These are phyloP conservation scores for Dysdera silvatica DNA, from an alignment of 1,140 invertebrate species.

Conservation along the genomic window DNA sequence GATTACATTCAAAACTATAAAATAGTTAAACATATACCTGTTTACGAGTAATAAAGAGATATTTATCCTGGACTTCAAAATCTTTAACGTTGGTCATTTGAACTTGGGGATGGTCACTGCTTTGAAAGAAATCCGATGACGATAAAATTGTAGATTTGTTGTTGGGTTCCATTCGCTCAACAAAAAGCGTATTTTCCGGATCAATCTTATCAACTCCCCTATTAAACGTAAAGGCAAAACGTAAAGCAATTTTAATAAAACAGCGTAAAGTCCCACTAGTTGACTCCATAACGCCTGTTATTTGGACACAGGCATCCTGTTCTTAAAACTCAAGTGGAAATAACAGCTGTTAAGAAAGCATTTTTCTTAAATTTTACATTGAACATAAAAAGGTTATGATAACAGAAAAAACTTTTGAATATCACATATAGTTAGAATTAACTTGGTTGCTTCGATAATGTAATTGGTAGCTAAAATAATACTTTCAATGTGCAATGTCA, in stretches of 20 bases:
- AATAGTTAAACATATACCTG: too few species aligned
- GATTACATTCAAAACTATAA: too few species aligned
- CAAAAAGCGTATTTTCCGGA: slow-evolving; percentile 50
- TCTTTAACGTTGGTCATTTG: slow-evolving; percentile 64
- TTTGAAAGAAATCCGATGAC: slow-evolving; percentile 44
- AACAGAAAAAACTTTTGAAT: too few species aligned
- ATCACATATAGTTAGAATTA: too few species aligned
- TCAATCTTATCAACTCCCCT: slow-evolving; percentile 37
- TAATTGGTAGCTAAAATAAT: too few species aligned
- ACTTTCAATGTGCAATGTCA: too few species aligned
- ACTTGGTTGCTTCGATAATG: too few species aligned
- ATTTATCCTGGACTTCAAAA: slow-evolving; percentile 72
- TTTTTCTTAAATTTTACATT: too few species aligned
- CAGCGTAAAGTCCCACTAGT: background rate
- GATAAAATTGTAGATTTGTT: slow-evolving; percentile 55
- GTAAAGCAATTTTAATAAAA: background rate
- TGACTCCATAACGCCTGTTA: background rate
- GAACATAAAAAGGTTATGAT: too few species aligned
- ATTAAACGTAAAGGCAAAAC: slow-evolving; percentile 20
- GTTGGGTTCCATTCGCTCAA: slow-evolving; percentile 59
- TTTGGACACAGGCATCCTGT: too few species aligned
- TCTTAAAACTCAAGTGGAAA: too few species aligned
- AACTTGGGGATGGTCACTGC: slow-evolving; percentile 42
- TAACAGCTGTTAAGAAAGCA: too few species aligned
- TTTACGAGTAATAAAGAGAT: slow-evolving; percentile 69